Evolutionary conservation across 1,140 invertebrate genomes (phyloP).

Genomic region (Drosophila ironensis): DNA sequence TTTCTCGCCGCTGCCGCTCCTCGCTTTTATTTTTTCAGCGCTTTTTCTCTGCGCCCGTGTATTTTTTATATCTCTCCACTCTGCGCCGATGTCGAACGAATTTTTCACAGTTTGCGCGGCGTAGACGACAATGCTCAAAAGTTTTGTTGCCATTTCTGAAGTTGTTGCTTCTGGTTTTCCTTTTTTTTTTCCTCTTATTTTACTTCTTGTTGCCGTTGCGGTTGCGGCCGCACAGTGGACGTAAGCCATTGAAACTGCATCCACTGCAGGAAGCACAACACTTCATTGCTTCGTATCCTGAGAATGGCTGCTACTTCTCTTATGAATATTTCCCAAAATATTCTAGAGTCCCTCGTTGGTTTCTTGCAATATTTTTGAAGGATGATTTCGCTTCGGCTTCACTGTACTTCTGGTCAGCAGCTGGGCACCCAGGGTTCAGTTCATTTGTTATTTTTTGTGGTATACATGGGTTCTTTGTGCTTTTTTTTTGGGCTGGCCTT

Average conservation of each 20-base stretch:
- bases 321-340: too few species aligned
- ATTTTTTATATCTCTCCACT: conserved; percentile 15
- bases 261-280: too few species aligned
- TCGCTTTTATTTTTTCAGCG: background rate
- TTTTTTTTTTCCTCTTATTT: too few species aligned
- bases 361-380: too few species aligned
- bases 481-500: conserved; percentile 51
- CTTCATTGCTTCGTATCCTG: too few species aligned
- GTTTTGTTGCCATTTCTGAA: conserved; percentile 22
- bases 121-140: conserved; percentile 44
- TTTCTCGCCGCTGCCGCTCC: conserved; percentile 25
- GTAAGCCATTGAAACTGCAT: background rate
- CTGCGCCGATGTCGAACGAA: conserved; percentile 68
- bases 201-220: background rate
- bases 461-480: conserved; percentile 38
- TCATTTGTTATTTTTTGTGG: conserved; percentile 60
- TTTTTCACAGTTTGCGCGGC: conserved; percentile 65
- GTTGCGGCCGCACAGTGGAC: conserved; percentile 21
- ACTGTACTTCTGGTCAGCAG: conserved; percentile 24
- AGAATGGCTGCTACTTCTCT: too few species aligned
- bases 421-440: conserved; percentile 33
- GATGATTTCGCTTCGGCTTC: too few species aligned
- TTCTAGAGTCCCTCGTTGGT: too few species aligned
- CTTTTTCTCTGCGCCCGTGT: too few species aligned
- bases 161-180: conserved; percentile 14